A percentile compares a stretch with the other conserved stretches of the same genome.
Conservation (phyloP, 2,888 invertebrate genomes). For the Clepsis dumicolana region DNA sequence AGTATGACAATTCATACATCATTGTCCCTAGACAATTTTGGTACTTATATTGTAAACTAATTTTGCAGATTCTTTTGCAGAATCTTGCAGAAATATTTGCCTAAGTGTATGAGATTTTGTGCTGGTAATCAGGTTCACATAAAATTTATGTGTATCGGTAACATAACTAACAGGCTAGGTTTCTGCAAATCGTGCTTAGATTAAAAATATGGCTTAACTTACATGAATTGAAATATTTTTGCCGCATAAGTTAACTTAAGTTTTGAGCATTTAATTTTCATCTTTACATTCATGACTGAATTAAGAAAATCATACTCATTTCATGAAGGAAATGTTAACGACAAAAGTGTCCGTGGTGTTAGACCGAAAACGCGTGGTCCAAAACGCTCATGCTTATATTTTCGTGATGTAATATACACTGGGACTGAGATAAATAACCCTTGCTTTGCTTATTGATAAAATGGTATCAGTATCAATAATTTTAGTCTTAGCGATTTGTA, state of each 20-base stretch:
- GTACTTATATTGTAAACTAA: too few relatives aligned
- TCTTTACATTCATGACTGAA: neutral
- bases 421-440: conserved; percentile 25
- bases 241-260: neutral
- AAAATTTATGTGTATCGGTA: neutral
- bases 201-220: neutral
- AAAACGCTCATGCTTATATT: conserved; percentile 1
- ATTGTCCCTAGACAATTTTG: too few relatives aligned
- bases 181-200: neutral
- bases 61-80: neutral
- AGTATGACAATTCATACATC: too few relatives aligned
- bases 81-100: neutral
- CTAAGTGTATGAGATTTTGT: neutral
- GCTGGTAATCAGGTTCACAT: neutral
- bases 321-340: neutral
- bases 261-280: conserved; percentile 23
- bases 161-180: neutral
- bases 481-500: conserved; percentile 31
- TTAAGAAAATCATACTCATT: neutral
- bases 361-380: neutral
- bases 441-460: conserved; percentile 18
- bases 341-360: neutral
- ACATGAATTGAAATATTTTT: neutral
- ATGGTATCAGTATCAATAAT: conserved; percentile 39
- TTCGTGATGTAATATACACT: neutral